These are phyloP conservation scores for Drosophila atroscutellata DNA, from an alignment of 2,888 invertebrate genomes.

Conservation along the genomic window DNA sequence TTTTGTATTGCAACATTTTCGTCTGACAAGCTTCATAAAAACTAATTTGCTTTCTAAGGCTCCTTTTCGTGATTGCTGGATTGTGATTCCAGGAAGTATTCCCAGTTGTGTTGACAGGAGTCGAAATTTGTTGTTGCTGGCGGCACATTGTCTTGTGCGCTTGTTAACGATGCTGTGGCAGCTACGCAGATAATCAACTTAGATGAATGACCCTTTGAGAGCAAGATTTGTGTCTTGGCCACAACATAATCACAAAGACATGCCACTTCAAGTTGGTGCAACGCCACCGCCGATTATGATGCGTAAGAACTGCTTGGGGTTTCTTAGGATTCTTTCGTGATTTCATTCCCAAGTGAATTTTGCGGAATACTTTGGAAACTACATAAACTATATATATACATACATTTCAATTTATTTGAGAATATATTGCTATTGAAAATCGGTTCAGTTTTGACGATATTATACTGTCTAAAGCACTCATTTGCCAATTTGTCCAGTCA, in stretches of 20 bases:
- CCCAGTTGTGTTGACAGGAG: conserved; percentile 16
- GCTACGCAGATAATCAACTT: conserved; percentile 37
- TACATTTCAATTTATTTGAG: no score
- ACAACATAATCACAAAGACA: background rate
- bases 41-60: conserved; percentile 66
- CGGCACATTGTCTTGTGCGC: conserved; percentile 28
- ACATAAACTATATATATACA: no score
- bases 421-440: background rate
- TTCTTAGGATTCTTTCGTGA: rapidly evolving
- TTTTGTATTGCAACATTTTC: conserved; percentile 45
- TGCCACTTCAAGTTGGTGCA: background rate
- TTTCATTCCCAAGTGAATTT: background rate
- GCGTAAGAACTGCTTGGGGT: background rate
- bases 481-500: background rate
- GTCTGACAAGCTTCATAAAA: conserved; percentile 63
- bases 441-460: background rate
- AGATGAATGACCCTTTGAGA: conserved; percentile 28
- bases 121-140: conserved; percentile 14
- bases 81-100: conserved; percentile 46
- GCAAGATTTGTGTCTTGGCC: conserved; percentile 8
- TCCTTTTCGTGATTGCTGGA: conserved; percentile 25
- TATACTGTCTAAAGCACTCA: background rate
- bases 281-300: background rate
- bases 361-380: no score
- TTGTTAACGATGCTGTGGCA: conserved; percentile 31